Evolutionary conservation across 2,113 vertebrate genomes (phyloP).

Genomic region (Eudyptes chrysolophus): DNA sequence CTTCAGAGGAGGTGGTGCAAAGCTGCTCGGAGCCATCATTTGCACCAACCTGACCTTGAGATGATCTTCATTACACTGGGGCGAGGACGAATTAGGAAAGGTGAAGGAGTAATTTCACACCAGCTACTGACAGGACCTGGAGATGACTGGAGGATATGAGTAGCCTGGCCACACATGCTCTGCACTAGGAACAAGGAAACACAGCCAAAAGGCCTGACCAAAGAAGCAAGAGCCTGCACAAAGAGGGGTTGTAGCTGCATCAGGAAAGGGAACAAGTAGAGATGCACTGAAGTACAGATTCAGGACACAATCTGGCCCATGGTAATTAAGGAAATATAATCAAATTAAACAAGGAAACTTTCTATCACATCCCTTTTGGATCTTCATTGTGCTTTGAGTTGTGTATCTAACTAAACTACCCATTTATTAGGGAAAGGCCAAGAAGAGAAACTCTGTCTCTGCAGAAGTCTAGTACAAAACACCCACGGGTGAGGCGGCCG

Average conservation of each 20-base stretch:
- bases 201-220: background rate
- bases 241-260: no score
- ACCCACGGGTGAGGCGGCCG: rapidly evolving
- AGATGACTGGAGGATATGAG: background rate
- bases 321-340: background rate
- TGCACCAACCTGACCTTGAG: background rate
- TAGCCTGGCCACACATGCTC: background rate
- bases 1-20: background rate
- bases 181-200: background rate
- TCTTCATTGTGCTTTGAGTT: background rate
- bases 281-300: no score
- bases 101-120: background rate
- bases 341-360: background rate
- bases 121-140: background rate
- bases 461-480: no score
- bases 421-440: background rate
- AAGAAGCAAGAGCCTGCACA: background rate
- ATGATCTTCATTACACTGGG: background rate
- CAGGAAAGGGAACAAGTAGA: background rate
- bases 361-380: background rate
- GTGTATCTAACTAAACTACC: background rate
- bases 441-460: background rate
- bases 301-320: background rate
- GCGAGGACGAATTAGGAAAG: background rate
- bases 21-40: background rate